A percentile compares a stretch with the other conserved stretches of the same genome.
Evolutionary conservation across 2,888 invertebrate species (phyloP).

Genomic region (Cancer borealis): DNA sequence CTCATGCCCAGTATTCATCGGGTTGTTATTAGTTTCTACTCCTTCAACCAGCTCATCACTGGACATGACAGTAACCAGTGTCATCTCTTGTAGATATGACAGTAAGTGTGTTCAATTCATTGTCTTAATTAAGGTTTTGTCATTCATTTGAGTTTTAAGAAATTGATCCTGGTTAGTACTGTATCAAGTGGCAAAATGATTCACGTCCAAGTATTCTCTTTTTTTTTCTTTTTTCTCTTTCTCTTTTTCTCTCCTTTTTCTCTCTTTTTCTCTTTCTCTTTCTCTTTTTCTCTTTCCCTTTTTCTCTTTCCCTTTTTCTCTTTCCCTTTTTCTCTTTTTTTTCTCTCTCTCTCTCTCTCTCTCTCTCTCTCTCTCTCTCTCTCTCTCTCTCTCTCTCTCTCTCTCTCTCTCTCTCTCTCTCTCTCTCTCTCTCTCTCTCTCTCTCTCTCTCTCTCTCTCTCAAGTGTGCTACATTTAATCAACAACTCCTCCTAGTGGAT

Average conservation of each 20-base stretch:
- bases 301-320: no score
- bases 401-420: constrained; percentile 41
- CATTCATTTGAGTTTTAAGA: neutral
- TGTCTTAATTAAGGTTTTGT: neutral
- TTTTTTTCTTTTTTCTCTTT: neutral
- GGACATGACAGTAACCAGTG: constrained; percentile 33
- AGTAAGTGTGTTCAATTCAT: neutral
- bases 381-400: constrained; percentile 36
- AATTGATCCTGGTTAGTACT: neutral
- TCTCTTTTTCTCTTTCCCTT: no score
- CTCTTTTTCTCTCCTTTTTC: no score
- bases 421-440: constrained; percentile 1
- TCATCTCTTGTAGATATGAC: neutral
- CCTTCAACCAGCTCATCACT: constrained; percentile 11
- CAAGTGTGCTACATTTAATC: no score
- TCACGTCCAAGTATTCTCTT: neutral
- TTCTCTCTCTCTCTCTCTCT: constrained; percentile 21
- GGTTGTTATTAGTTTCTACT: neutral
- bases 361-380: constrained; percentile 10
- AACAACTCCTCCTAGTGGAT: no score
- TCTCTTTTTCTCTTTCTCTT: no score
- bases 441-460: neutral
- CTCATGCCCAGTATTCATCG: constrained; percentile 25
- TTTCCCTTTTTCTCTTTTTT: neutral
- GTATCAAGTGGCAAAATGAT: neutral